Evolutionary conservation across 2,113 vertebrate genomes (phyloP).

Genomic region (Burhinus oedicnemus): DNA sequence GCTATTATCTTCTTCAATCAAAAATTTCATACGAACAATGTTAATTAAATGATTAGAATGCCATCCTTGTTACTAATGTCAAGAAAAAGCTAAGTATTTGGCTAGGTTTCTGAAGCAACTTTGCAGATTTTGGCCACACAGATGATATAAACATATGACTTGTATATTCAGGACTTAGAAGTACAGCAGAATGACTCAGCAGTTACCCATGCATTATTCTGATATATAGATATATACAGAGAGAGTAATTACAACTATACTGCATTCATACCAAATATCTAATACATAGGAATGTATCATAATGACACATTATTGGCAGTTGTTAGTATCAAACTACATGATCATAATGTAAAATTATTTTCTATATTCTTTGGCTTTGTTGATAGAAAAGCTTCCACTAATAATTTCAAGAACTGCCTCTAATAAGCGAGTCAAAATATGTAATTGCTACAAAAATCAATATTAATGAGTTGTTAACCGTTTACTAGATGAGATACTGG

Average conservation of each 20-base stretch:
- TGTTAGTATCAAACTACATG: not conserved
- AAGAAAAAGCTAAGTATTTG: not conserved
- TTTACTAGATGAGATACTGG: not conserved
- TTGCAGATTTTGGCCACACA: not conserved
- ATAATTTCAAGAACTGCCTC: not conserved
- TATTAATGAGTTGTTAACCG: not conserved
- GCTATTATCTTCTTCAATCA: not conserved
- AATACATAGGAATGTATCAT: not conserved
- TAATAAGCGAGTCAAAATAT: not conserved
- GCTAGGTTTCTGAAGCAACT: not conserved
- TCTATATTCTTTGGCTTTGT: not conserved
- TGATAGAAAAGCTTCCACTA: not conserved
- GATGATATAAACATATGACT: not conserved
- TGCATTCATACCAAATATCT: not conserved
- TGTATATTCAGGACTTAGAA: not conserved
- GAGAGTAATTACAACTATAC: not conserved
- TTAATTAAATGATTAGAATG: not conserved
- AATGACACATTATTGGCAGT: not conserved
- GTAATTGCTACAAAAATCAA: not conserved
- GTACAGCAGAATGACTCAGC: not conserved
- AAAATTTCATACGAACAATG: not conserved
- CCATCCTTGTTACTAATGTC: not conserved
- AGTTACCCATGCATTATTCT: not conserved
- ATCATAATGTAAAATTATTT: not conserved
- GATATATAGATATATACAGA: rapidly evolving